Percentiles rank a stretch among this genome's conserved stretches.
phyloP scores from a whole-genome alignment of 2,888 invertebrate species.

The Quadroppia sp. region DNA sequence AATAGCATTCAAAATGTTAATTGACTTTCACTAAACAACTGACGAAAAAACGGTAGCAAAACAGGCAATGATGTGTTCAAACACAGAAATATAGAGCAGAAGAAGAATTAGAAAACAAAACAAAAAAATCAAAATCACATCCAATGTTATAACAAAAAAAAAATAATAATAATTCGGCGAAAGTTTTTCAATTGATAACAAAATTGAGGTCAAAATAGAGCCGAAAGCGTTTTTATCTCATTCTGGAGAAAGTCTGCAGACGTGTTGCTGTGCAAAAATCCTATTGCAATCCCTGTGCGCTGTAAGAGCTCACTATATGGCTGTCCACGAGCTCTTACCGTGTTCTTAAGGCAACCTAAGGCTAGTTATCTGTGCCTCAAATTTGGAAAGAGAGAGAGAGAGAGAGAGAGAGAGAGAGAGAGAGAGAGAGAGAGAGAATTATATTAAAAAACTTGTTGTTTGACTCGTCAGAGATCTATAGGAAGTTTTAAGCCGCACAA shows the following conservation, averaged over 20 bases:
- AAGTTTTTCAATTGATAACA: constrained; percentile 18
- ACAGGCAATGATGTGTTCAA: no score
- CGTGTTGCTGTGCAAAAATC: constrained; percentile 12
- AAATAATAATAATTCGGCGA: background rate
- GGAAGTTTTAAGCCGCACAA: background rate
- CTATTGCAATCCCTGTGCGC: background rate
- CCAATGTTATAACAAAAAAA: constrained; percentile 24
- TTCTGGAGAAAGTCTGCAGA: constrained; percentile 33
- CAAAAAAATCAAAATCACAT: constrained; percentile 1
- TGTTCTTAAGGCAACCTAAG: background rate
- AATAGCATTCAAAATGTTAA: no score
- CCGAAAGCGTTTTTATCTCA: constrained; percentile 17
- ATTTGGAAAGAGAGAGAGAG: no score
- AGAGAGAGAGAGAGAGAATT: no score
- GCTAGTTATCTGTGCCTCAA: constrained; percentile 3
- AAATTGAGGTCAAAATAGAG: constrained; percentile 35
- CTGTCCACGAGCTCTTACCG: background rate
- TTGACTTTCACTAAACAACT: background rate
- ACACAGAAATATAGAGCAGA: constrained; percentile 2
- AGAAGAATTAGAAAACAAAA: background rate
- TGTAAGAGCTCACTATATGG: background rate
- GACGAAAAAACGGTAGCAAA: no score
- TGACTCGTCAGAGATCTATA: constrained; percentile 1
- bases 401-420: no score
- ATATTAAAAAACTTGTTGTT: background rate